These are phyloP conservation scores for Drosophila busckii DNA, from an alignment of 1,140 invertebrate genomes.

Conservation along the genomic window DNA sequence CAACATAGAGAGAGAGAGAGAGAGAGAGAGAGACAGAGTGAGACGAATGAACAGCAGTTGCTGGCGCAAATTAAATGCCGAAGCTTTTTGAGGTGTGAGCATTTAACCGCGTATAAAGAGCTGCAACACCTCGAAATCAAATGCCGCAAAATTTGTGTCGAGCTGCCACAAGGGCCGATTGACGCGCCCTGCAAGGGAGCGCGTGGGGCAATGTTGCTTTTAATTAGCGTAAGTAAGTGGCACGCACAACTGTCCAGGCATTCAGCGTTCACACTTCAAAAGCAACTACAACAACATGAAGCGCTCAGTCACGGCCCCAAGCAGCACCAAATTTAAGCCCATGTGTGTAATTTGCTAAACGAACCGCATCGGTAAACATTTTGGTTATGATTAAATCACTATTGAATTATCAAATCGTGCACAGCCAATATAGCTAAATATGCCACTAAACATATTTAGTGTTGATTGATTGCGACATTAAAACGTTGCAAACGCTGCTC, in stretches of 20 bases:
- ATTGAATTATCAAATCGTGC: too few relatives aligned
- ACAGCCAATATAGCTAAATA: too few relatives aligned
- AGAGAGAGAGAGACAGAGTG: too few relatives aligned
- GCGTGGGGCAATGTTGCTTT: slow-evolving; percentile 18
- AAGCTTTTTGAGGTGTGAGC: slow-evolving; percentile 12
- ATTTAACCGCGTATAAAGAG: neutral
- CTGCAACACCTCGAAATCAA: slow-evolving; percentile 14
- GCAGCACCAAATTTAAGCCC: neutral
- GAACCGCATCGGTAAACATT: slow-evolving; percentile 60
- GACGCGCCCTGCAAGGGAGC: slow-evolving; percentile 9
- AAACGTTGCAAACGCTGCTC: too few relatives aligned
- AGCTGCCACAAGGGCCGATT: slow-evolving; percentile 50
- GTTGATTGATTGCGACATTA: too few relatives aligned
- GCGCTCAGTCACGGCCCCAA: slow-evolving; percentile 9
- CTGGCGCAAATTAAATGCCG: slow-evolving; percentile 50
- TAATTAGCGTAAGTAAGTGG: slow-evolving; percentile 75
- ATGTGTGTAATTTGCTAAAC: slow-evolving; percentile 38
- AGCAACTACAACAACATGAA: slow-evolving; percentile 16
- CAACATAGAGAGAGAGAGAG: slow-evolving; percentile 2
- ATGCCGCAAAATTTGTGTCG: slow-evolving; percentile 38
- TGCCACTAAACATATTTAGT: too few relatives aligned
- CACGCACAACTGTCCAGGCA: slow-evolving; percentile 44
- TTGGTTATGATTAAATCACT: slow-evolving; percentile 35
- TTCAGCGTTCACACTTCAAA: slow-evolving; percentile 36
- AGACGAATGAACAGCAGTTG: too few relatives aligned